Percentiles rank a stretch among this genome's conserved stretches.
Evolutionary conservation across 2,888 invertebrate genomes (phyloP).

Genomic region (Drosophila quinaria): DNA sequence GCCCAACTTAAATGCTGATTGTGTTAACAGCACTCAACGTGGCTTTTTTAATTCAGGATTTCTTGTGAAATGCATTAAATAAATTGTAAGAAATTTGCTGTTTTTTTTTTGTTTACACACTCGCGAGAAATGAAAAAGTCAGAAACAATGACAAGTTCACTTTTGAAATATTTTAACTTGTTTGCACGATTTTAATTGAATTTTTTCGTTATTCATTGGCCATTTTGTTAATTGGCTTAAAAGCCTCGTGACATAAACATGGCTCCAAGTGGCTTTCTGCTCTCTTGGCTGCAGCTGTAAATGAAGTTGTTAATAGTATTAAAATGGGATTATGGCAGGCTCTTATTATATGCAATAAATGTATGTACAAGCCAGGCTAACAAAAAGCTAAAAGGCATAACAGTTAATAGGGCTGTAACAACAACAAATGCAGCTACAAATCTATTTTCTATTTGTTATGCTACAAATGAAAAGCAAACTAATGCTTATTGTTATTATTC

Average conservation of each 20-base stretch:
- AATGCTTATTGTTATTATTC: conserved; percentile 57
- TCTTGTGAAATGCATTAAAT: conserved; percentile 30
- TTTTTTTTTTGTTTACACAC: conserved; percentile 4
- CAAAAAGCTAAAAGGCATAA: conserved; percentile 16
- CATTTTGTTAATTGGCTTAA: conserved; percentile 29
- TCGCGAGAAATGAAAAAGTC: conserved; percentile 7
- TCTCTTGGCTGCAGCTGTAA: conserved; percentile 39
- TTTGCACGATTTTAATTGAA: conserved; percentile 20
- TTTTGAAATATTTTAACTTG: conserved; percentile 20
- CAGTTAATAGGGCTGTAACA: conserved; percentile 20
- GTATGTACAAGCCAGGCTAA: conserved; percentile 12
- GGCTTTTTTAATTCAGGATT: conserved; percentile 50
- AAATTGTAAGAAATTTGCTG: conserved; percentile 23
- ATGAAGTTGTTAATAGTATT: conserved; percentile 28
- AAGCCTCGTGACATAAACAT: conserved; percentile 17
- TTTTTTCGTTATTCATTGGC: conserved; percentile 28
- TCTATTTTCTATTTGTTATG: conserved; percentile 37
- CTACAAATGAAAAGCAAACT: conserved; percentile 45
- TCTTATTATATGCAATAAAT: conserved; percentile 2
- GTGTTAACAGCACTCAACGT: conserved; percentile 46
- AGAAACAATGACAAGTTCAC: conserved; percentile 11
- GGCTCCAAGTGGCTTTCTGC: conserved; percentile 20
- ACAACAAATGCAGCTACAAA: conserved; percentile 16
- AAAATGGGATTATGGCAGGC: conserved; percentile 11
- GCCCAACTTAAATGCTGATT: conserved; percentile 38